phyloP scores from a whole-genome alignment of 37 sponge, comb jelly and placozoan species.

The Diacarnus erythraeanus region DNA sequence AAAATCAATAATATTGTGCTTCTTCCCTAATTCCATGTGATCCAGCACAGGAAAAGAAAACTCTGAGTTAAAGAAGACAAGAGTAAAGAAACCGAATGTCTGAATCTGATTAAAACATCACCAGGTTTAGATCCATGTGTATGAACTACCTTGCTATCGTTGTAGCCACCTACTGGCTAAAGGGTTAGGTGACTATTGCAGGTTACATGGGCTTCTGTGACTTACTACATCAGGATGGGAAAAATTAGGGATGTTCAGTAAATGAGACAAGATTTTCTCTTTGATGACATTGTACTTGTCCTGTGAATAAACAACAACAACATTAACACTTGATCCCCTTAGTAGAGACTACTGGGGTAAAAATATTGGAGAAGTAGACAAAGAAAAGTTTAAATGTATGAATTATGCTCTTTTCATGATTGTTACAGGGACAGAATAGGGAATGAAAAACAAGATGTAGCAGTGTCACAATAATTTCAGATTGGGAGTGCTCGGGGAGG shows the following conservation, averaged over 20 bases:
- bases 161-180: conserved; percentile 64
- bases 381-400: too few species aligned
- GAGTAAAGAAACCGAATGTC: not conserved
- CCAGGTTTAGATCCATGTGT: conserved; percentile 45
- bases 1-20: conserved; percentile 9
- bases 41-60: conserved; percentile 43
- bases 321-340: too few species aligned
- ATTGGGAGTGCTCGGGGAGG: too few species aligned
- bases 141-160: conserved; percentile 18
- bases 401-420: too few species aligned
- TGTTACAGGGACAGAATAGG: too few species aligned
- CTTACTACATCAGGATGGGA: conserved; percentile 39
- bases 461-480: too few species aligned
- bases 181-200: not conserved
- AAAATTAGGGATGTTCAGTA: conserved; percentile 29
- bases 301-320: conserved; percentile 13
- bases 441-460: too few species aligned
- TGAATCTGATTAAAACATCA: not conserved
- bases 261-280: conserved; percentile 2
- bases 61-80: conserved; percentile 17
- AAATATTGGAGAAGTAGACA: too few species aligned
- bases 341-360: too few species aligned
- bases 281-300: conserved; percentile 1
- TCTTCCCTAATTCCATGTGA: conserved; percentile 48
- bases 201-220: not conserved